Evolutionary conservation across 92 coral and sea anemone species (phyloP).

Genomic region (Ricordea florida): DNA sequence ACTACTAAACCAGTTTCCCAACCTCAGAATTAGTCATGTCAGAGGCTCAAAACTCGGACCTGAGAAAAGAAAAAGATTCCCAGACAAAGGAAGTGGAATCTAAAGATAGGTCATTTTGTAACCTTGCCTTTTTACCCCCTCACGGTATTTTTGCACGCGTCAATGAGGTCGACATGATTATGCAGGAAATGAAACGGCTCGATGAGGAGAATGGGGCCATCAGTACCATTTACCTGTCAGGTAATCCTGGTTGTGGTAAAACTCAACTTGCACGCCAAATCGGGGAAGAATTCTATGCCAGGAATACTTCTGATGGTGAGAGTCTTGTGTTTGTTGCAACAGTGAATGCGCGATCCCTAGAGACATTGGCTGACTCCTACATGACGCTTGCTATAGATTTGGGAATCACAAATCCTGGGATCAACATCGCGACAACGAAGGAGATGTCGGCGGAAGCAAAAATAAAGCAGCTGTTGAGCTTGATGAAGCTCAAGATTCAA

Average conservation of each 20-base stretch:
- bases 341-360: conserved; percentile 60
- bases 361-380: conserved; percentile 46
- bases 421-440: background rate
- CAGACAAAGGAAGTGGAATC: too few relatives aligned
- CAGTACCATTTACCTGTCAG: conserved; percentile 68
- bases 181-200: too few relatives aligned
- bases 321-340: conserved; percentile 54
- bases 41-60: too few relatives aligned
- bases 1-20: too few relatives aligned
- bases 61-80: too few relatives aligned
- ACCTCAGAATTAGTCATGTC: too few relatives aligned
- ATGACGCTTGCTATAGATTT: conserved; percentile 20
- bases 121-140: too few relatives aligned
- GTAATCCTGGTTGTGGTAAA: conserved; percentile 88
- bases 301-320: background rate
- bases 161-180: too few relatives aligned
- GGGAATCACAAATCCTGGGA: background rate
- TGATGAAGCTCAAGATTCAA: background rate
- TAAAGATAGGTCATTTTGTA: too few relatives aligned
- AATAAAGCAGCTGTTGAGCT: background rate
- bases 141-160: too few relatives aligned
- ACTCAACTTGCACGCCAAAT: conserved; percentile 77
- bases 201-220: conserved; percentile 59
- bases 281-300: conserved; percentile 41
- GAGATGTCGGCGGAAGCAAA: background rate